Percentiles rank a stretch among this genome's conserved stretches.
phyloP scores from a whole-genome alignment of 1,140 invertebrate genomes.

The Leguminivora glycinivorella region DNA sequence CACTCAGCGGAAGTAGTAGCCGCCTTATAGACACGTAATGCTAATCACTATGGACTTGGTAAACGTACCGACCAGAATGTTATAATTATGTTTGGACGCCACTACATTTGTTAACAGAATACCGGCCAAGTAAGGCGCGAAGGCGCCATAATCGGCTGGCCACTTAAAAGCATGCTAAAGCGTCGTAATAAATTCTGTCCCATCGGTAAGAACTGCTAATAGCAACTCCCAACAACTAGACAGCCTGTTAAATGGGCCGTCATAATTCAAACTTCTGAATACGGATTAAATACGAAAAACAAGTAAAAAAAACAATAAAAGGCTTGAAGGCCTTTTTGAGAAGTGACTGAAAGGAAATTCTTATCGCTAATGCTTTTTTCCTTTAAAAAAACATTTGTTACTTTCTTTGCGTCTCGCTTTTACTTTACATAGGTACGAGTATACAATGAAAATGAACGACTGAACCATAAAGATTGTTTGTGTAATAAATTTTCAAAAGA shows the following conservation, averaged over 20 bases:
- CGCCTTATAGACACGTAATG: constrained; percentile 64
- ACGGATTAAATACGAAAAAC: constrained; percentile 25
- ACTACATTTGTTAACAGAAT: constrained; percentile 36
- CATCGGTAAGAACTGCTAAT: constrained; percentile 55
- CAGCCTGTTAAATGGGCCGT: constrained; percentile 36
- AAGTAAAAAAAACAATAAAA: constrained; percentile 27
- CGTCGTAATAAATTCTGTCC: constrained; percentile 55
- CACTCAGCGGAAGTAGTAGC: constrained; percentile 31
- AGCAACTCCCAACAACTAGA: constrained; percentile 45
- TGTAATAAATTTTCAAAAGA: not conserved
- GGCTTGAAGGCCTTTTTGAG: constrained; percentile 27
- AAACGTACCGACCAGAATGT: constrained; percentile 50
- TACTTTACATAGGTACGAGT: constrained; percentile 9
- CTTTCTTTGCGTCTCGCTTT: constrained; percentile 20
- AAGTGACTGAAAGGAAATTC: constrained; percentile 28
- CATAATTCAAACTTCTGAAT: constrained; percentile 32
- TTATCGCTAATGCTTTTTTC: constrained; percentile 27
- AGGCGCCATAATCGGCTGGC: constrained; percentile 58
- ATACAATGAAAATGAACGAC: constrained; percentile 24
- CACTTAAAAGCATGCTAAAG: constrained; percentile 53
- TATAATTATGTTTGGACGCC: constrained; percentile 58
- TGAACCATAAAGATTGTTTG: not conserved
- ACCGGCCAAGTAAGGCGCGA: constrained; percentile 43
- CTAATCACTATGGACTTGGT: constrained; percentile 49
- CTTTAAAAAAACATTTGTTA: constrained; percentile 27